Conservation (phyloP, 2,797 vertebrate genomes). For the Hydrocynus forskahlii region DNA sequence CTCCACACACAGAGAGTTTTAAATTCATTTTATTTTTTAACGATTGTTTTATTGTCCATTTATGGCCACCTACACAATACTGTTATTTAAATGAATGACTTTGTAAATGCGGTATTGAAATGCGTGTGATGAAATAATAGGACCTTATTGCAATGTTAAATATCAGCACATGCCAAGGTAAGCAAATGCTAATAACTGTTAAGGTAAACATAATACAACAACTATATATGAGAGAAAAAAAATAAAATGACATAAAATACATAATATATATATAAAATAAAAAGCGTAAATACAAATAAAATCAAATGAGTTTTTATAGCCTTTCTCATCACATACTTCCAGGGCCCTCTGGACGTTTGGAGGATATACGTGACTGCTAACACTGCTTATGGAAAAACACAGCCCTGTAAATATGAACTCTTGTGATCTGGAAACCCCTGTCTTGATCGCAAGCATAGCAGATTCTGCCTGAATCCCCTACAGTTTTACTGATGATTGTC, state of each 20-base stretch:
- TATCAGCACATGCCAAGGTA: background rate
- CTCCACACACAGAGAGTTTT: no score
- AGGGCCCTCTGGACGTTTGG: background rate
- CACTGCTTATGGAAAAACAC: background rate
- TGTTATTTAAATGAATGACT: no score
- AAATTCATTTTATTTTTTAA: no score
- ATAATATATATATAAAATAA: background rate
- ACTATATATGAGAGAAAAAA: background rate
- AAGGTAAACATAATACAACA: background rate
- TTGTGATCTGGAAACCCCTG: background rate
- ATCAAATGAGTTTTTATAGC: background rate
- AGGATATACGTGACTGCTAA: background rate
- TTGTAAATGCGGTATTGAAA: no score
- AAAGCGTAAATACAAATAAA: conserved; percentile 11
- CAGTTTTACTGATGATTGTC: conserved; percentile 43
- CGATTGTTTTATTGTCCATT: no score
- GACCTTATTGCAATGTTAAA: background rate
- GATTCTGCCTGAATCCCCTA: conserved; percentile 38
- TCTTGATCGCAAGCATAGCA: conserved; percentile 39
- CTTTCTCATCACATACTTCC: background rate
- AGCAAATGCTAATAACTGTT: background rate
- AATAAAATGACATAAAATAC: background rate
- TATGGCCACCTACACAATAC: no score
- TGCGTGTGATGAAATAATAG: no score
- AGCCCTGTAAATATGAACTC: background rate